phyloP scores from a whole-genome alignment of 2,888 invertebrate genomes.

The Lasioglossum vierecki region DNA sequence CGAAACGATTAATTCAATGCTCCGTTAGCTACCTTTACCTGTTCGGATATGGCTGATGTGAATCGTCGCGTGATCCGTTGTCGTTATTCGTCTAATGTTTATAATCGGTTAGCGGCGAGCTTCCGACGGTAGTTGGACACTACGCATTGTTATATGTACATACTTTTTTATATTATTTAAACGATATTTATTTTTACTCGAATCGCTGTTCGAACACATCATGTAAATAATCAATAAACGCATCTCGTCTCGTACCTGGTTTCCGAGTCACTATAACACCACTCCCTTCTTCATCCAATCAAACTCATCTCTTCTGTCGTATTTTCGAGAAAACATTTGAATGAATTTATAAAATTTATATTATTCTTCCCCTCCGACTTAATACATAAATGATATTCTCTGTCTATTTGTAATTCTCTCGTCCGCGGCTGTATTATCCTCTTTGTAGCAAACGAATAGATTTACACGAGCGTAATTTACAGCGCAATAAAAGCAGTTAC shows the following conservation, averaged over 20 bases:
- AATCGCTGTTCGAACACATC: conserved; percentile 66
- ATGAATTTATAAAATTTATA: too few relatives aligned
- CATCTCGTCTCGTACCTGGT: conserved; percentile 53
- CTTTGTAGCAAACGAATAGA: too few relatives aligned
- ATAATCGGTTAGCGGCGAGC: conserved; percentile 62
- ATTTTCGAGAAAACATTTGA: too few relatives aligned
- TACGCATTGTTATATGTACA: conserved; percentile 74
- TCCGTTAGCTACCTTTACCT: conserved; percentile 39
- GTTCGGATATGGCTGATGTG: conserved; percentile 43
- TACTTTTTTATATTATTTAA: conserved; percentile 76
- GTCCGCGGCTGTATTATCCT: too few relatives aligned
- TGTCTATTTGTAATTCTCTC: not conserved
- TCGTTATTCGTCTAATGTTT: conserved; percentile 66
- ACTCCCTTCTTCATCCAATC: not conserved
- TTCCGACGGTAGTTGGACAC: conserved; percentile 59
- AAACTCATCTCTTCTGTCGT: too few relatives aligned
- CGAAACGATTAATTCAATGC: conserved; percentile 37
- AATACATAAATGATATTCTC: not conserved
- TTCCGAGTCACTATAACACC: not conserved
- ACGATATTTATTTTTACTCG: conserved; percentile 75
- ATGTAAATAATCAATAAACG: conserved; percentile 74
- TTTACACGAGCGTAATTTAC: not conserved
- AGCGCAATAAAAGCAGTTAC: not conserved
- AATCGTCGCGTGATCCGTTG: conserved; percentile 70
- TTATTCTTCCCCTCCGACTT: too few relatives aligned